phyloP scores from a whole-genome alignment of 2,113 vertebrate species.

The Bos javanicus region DNA sequence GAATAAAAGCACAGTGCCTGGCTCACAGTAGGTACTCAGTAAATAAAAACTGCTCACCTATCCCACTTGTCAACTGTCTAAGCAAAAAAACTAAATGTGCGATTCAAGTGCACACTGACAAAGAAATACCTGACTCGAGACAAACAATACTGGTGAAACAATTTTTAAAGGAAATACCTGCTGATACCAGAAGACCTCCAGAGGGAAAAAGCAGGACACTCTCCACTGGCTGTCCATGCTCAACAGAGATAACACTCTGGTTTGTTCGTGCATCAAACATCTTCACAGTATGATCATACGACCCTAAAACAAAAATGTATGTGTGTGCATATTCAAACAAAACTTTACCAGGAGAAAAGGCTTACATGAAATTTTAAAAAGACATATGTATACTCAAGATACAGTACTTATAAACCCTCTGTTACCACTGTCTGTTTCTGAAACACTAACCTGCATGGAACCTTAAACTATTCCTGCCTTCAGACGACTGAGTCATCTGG shows the following conservation, averaged over 20 bases:
- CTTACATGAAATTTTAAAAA: background rate
- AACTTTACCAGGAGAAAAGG: background rate
- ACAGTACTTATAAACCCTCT: background rate
- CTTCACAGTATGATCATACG: conserved; percentile 96
- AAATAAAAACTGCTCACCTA: background rate
- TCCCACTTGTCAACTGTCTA: background rate
- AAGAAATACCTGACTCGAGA: background rate
- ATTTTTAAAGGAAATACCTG: conserved; percentile 84
- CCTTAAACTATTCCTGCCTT: background rate
- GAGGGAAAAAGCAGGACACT: conserved; percentile 96
- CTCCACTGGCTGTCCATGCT: conserved; percentile 96
- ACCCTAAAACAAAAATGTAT: conserved; percentile 82
- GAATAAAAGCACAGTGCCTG: background rate
- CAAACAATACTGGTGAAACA: background rate
- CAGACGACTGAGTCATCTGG: background rate
- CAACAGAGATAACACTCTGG: conserved; percentile 90
- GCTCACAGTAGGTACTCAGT: background rate
- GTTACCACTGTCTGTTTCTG: background rate
- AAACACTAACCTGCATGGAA: background rate
- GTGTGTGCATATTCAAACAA: background rate
- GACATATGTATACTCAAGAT: background rate
- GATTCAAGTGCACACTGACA: background rate
- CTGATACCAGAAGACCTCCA: conserved; percentile 94
- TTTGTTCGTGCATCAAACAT: conserved; percentile 91
- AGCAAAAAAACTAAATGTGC: background rate